phyloP scores from a whole-genome alignment of 1,140 invertebrate genomes.

The Vanessa atalanta region DNA sequence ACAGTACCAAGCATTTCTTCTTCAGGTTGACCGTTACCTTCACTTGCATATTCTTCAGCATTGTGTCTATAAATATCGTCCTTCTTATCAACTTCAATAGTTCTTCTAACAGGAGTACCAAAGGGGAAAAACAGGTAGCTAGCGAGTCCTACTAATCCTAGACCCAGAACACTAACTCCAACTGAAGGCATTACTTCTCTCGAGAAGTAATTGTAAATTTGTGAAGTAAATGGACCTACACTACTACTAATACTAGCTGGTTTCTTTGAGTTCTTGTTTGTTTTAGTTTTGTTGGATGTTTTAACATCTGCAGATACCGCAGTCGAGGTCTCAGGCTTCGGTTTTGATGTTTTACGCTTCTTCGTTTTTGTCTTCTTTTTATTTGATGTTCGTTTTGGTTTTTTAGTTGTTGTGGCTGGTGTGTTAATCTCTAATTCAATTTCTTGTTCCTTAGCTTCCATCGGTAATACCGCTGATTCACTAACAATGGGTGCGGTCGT shows the following conservation, averaged over 20 bases:
- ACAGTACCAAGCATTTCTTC: constrained; percentile 88
- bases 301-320: constrained; percentile 73
- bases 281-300: constrained; percentile 75
- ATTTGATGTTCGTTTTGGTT: constrained; percentile 71
- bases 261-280: constrained; percentile 61
- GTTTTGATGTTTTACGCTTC: constrained; percentile 68
- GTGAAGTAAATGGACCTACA: constrained; percentile 83
- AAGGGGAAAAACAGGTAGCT: constrained; percentile 89
- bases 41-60: constrained; percentile 83
- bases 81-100: constrained; percentile 83
- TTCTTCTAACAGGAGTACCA: constrained; percentile 83
- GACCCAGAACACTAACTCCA: constrained; percentile 88
- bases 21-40: constrained; percentile 85
- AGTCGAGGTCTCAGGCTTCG: constrained; percentile 80
- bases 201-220: constrained; percentile 89
- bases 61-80: constrained; percentile 85
- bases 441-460: constrained; percentile 82
- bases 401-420: constrained; percentile 75
- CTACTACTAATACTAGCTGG: constrained; percentile 80
- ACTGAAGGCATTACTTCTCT: constrained; percentile 90
- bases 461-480: constrained; percentile 63
- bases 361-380: constrained; percentile 80
- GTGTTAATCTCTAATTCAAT: constrained; percentile 81
- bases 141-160: constrained; percentile 86
- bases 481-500: constrained; percentile 54